Base-by-base conservation (phyloP, 2,113 vertebrate species). In the Microtus pennsylvanicus region DNA sequence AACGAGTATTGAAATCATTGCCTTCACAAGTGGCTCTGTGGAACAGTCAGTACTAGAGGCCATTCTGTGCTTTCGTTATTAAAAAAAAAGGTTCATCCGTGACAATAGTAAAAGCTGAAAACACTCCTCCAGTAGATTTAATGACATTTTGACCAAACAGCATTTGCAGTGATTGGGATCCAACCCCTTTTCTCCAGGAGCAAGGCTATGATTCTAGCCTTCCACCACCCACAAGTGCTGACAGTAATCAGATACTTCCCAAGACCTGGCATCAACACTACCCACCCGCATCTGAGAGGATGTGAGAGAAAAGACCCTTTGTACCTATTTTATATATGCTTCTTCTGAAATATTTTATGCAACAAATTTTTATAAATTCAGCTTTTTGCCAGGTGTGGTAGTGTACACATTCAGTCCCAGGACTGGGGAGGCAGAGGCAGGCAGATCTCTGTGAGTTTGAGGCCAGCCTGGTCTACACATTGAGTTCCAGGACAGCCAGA, bases 21-120 rank as follows among this genome's bases (percentile, higher is more conserved):
- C 22, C 28, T 81, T 38, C n/a, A 3, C 61, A 87, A 90, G 14
- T 61, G 70, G 55, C 24, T 80, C n/a, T 55, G 24, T n/a, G 94
- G 50, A 69, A 8, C 19, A 75, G 5, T 74, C 47, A 75, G 4
- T 74, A 42, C 45, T 55, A 83, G 55, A 63, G 70, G 55, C 89
- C 28, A 76, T 91, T 81, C 78, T 94, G 26, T 78, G 16, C 30
- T 94, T 94, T 74, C 21, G 12, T 69, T 93, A 76, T 91, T 52
- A 4, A 91, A 58, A 94, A 95, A 52, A 94, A 94, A 90, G 89
- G 24, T 86, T 21, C 61, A 88, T 13, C 69, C 7, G 61, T 52
- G 63, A 70, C 89, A 89, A 91, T 14, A 78, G 24, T 11, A 87
- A 88, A 61, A 67, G 38, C 17, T 3, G 45, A 92, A 93, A 92